Evolutionary conservation across 92 coral and sea anemone genomes (phyloP), one percentile per base, ranked within the genome.

Genomic region (Ricordea florida): DNA sequence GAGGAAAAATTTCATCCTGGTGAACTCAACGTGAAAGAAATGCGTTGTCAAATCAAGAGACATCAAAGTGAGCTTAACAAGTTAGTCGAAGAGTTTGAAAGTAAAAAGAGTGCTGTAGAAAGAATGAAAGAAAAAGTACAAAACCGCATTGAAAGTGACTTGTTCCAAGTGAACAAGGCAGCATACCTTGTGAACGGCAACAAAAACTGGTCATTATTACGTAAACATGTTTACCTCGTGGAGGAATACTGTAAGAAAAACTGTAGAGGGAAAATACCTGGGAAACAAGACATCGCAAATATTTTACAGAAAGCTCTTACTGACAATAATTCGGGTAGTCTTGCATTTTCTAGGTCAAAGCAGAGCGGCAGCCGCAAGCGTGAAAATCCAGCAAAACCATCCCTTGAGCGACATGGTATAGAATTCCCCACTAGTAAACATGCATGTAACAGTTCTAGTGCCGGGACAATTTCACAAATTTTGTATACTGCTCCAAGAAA

Each of bases 191-290:
- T 41, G 5, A 30, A 64, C 22, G 82, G 84, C 22, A 47, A 45
- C 30, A 64, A 21, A 41, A 61, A 84, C 27, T 84, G 89, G 84
- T 57, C 78, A 3, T 27, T 83, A 10, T 21, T 83, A 26, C 65
- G 78, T 28, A 83, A 73, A 34, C 75, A 81, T 37, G 67, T 65
- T 30, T 67, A 53, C 15, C 59, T 83, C 11, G 74, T 83, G 3
- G 70, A 83, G 30, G 21, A 83, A 34, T 74, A 74, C 44, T 83
- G 79, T 22, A 82, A 83, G 26, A 83, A 59, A 66, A 4, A 83
- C 48, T 43, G 43, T 3, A 30, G 53, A 44, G 89, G 89, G 15
- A 66, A 44, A 22, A 83, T 75, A 2, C 78, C 83, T 4, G 72
- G 59, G 2, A 75, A 76, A 41, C 51, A 83, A 17, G 78, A 62